phyloP scores from a whole-genome alignment of 2,888 invertebrate species.

The Ectropis crepuscularia region DNA sequence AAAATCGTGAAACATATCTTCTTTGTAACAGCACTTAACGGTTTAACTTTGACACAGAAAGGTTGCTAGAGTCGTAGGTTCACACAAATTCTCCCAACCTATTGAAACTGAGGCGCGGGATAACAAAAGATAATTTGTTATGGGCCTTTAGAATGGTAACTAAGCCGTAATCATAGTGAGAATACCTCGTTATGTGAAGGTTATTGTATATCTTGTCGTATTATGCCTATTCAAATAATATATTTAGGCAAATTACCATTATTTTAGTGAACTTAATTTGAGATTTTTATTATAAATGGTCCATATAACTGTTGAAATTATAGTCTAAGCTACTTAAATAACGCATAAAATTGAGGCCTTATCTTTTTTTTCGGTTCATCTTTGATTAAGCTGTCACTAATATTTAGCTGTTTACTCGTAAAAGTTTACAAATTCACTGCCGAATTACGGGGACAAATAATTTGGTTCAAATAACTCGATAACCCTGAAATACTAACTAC shows the following conservation, averaged over 20 bases:
- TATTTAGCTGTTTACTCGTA: no score
- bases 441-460: no score
- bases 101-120: slow-evolving; percentile 34
- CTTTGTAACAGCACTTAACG: slow-evolving; percentile 67
- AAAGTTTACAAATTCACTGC: no score
- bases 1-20: slow-evolving; percentile 64
- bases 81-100: slow-evolving; percentile 44
- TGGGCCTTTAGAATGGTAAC: slow-evolving; percentile 29
- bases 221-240: slow-evolving; percentile 11
- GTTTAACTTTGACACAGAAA: slow-evolving; percentile 78
- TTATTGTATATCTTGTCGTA: slow-evolving; percentile 13
- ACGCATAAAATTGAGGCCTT: no score
- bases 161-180: slow-evolving; percentile 21
- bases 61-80: slow-evolving; percentile 33
- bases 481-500: no score
- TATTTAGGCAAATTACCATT: slow-evolving; percentile 4
- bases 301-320: no score
- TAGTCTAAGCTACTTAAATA: no score
- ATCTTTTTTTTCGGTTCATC: no score
- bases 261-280: neutral
- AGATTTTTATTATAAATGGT: neutral
- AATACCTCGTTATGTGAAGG: slow-evolving; percentile 22
- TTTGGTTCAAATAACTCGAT: no score
- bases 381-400: no score
- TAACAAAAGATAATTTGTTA: slow-evolving; percentile 33